phyloP scores from a whole-genome alignment of 2,113 vertebrate genomes.

The Gavialis gangeticus region DNA sequence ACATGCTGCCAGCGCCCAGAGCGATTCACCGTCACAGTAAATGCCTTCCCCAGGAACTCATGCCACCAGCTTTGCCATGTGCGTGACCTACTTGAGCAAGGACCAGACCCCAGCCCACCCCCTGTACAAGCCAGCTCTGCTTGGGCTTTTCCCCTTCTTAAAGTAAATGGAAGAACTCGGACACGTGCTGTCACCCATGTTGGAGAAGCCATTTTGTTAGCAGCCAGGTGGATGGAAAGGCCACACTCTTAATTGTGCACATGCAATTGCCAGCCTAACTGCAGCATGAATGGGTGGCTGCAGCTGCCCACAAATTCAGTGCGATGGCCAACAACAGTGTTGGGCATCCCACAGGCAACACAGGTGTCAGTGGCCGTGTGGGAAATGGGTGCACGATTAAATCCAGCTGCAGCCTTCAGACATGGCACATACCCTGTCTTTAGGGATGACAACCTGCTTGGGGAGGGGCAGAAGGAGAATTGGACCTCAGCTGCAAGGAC shows the following conservation, averaged over 20 bases:
- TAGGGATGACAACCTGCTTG: not conserved
- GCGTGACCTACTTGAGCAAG: not conserved
- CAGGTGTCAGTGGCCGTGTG: not conserved
- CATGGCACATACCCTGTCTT: not conserved
- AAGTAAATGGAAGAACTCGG: not conserved
- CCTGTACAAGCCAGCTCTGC: not conserved
- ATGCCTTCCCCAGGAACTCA: rapidly evolving
- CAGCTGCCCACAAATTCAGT: not conserved
- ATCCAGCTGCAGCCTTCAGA: too few relatives aligned
- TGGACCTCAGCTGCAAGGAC: not conserved
- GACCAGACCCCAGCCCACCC: not conserved
- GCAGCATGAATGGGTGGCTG: not conserved
- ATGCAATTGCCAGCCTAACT: not conserved
- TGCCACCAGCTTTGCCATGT: rapidly evolving
- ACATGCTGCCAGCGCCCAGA: not conserved
- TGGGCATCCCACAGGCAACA: not conserved
- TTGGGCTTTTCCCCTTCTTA: not conserved
- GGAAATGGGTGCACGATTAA: not conserved
- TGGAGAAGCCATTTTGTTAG: too few relatives aligned
- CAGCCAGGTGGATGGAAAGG: not conserved
- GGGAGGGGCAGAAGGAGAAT: not conserved
- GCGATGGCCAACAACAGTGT: not conserved
- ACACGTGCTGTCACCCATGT: not conserved
- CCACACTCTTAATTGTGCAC: too few relatives aligned
- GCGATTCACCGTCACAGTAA: rapidly evolving